phyloP scores from a whole-genome alignment of 1,140 invertebrate genomes.

The Notospermus geniculatus region DNA sequence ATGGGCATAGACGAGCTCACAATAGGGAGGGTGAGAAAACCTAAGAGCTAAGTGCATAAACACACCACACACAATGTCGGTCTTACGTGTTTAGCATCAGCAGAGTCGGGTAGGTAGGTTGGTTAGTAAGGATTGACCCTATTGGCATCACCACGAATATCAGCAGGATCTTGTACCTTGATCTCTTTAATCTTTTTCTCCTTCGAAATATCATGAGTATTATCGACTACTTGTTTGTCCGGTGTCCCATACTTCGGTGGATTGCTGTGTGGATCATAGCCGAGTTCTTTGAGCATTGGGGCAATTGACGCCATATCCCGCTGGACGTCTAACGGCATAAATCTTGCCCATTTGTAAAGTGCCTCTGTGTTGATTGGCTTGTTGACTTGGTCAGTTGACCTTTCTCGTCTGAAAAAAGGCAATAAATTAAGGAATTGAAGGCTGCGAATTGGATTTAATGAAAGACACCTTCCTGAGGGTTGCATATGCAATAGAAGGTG shows the following conservation, averaged over 20 bases:
- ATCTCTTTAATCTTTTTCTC: no score
- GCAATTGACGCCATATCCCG: conserved; percentile 84
- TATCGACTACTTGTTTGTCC: conserved; percentile 76
- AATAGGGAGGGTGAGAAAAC: no score
- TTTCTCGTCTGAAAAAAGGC: conserved; percentile 74
- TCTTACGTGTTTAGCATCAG: no score
- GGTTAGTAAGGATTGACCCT: no score
- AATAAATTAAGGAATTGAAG: conserved; percentile 1
- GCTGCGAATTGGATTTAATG: background rate
- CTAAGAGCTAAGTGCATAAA: no score
- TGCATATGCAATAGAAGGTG: no score
- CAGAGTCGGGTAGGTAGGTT: no score
- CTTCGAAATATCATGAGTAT: conserved; percentile 59
- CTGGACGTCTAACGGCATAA: conserved; percentile 87
- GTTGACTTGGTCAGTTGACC: conserved; percentile 97
- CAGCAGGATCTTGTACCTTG: no score
- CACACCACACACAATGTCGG: no score
- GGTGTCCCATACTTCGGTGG: conserved; percentile 86
- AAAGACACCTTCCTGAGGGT: background rate
- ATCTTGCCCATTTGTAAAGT: conserved; percentile 90
- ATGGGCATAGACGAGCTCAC: no score
- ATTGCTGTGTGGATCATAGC: conserved; percentile 87
- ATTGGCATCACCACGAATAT: no score
- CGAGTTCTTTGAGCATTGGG: conserved; percentile 82
- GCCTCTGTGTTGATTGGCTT: conserved; percentile 96